A percentile compares a stretch with the other conserved stretches of the same genome.
Conservation (phyloP, 2,797 vertebrate species). For the Intellagama lesueurii region DNA sequence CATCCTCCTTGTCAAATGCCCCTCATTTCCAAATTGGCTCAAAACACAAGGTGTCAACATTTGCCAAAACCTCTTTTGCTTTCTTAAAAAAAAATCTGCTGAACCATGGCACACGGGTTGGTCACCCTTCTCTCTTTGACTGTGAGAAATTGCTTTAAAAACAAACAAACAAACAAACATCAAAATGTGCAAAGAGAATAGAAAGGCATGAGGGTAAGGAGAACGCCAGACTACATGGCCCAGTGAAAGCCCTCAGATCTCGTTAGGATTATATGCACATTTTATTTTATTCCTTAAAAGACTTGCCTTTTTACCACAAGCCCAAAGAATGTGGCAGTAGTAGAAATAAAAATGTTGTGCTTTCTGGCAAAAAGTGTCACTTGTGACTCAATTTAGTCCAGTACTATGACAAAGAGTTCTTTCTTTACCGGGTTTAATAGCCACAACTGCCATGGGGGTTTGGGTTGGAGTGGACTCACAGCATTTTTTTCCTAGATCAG, state of each 20-base stretch:
- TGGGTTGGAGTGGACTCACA: slow-evolving; percentile 29
- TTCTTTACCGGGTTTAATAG: slow-evolving; percentile 83
- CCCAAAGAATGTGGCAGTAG: slow-evolving; percentile 80
- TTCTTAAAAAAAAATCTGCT: background rate
- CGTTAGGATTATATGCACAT: slow-evolving; percentile 67
- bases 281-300: slow-evolving; percentile 27
- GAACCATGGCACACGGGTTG: background rate
- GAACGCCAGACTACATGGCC: slow-evolving; percentile 11
- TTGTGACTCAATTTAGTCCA: slow-evolving; percentile 83
- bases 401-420: slow-evolving; percentile 84
- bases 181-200: background rate
- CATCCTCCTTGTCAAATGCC: background rate
- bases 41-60: background rate
- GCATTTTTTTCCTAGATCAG: background rate
- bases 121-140: background rate
- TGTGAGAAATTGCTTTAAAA: background rate
- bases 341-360: slow-evolving; percentile 72
- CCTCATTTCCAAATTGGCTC: background rate
- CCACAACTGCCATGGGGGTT: slow-evolving; percentile 69
- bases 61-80: background rate
- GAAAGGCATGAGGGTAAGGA: background rate
- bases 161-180: no score
- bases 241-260: background rate
- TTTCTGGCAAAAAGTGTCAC: slow-evolving; percentile 81
- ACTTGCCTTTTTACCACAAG: slow-evolving; percentile 78